Base-by-base conservation (phyloP, 2,797 vertebrate genomes). In the Rhadinocentrus ornatus region DNA sequence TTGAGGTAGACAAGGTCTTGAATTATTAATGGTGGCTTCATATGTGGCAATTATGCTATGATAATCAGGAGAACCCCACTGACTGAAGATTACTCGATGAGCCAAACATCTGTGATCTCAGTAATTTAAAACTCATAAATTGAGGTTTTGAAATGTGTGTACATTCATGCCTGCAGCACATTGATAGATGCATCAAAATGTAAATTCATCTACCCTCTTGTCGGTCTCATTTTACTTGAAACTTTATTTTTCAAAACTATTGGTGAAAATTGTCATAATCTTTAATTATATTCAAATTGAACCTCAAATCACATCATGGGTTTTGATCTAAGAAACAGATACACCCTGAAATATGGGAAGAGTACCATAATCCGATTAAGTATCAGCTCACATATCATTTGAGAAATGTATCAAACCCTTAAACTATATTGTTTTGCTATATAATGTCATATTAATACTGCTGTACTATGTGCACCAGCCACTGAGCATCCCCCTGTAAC, bases 1-100 rank as follows among this genome's bases (percentile, higher is more conserved):
- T 87, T 72, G 76, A 85, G 62, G 59, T 6, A 71, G 81, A 88
- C 85, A 85, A 75, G 44, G 60, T 78, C 48, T 75, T 91, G 69
- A 83, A 90, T 90, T 75, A 91, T 90, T 81, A 73, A 92, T 83
- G 37, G 15, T 35, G 54, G 54, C 77, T 76, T 87, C 71, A 69
- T 69, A 62, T 78, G 72, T 84, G 50, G 82, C 80, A 73, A 81
- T 77, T 82, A 88, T 77, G 77, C 75, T 62, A 52, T 82, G 82
- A 78, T 89, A 84, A 90, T 87, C 71, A 85, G 74, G 52, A 75
- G 71, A 66, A 68, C 67, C 57, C 41, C 35, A 24, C 67, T 83
- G 85, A 89, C 88, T 86, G 83, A 61, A 50, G 65, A 89, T 86
- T 37, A 79, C 73, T 64, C 11, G 41, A 85, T 75, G 71, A 89